Conservation (phyloP, 2,797 vertebrate genomes). For the Sebastes hopkinsi region DNA sequence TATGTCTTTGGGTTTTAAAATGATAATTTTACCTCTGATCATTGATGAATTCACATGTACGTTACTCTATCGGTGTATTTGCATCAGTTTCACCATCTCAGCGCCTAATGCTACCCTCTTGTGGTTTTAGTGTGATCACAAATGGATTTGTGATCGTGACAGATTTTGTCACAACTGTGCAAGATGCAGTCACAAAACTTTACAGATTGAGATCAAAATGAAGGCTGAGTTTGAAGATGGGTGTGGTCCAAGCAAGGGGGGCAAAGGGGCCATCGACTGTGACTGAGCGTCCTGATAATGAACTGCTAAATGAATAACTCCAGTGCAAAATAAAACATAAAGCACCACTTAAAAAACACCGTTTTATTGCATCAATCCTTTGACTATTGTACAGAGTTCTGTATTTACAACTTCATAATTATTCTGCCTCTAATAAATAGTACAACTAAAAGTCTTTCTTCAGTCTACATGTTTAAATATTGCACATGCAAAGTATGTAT, state of each 20-base stretch:
- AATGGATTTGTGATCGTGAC: background rate
- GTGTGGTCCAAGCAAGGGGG: too few species aligned
- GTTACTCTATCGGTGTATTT: background rate
- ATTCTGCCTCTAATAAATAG: conserved; percentile 72
- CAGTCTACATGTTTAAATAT: conserved; percentile 77
- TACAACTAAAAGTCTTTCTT: conserved; percentile 67
- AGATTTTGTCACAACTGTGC: too few species aligned
- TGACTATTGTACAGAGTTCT: conserved; percentile 90
- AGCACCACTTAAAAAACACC: conserved; percentile 68
- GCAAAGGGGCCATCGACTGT: background rate
- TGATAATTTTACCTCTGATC: too few species aligned
- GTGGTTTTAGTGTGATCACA: conserved; percentile 5
- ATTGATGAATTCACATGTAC: background rate
- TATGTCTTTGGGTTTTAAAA: background rate
- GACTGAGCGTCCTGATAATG: background rate
- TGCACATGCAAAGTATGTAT: conserved; percentile 87
- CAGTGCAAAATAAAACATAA: conserved; percentile 2
- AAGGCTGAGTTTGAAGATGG: too few species aligned
- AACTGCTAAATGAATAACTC: background rate
- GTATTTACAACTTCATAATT: conserved; percentile 88
- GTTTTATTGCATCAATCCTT: conserved; percentile 95
- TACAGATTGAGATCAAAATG: too few species aligned
- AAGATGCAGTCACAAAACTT: too few species aligned
- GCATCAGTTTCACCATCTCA: background rate
- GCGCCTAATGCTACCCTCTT: conserved; percentile 27